These are phyloP conservation scores for Oscarella lobularis DNA, from an alignment of 37 sponge, comb jelly and placozoan genomes.

Conservation along the genomic window DNA sequence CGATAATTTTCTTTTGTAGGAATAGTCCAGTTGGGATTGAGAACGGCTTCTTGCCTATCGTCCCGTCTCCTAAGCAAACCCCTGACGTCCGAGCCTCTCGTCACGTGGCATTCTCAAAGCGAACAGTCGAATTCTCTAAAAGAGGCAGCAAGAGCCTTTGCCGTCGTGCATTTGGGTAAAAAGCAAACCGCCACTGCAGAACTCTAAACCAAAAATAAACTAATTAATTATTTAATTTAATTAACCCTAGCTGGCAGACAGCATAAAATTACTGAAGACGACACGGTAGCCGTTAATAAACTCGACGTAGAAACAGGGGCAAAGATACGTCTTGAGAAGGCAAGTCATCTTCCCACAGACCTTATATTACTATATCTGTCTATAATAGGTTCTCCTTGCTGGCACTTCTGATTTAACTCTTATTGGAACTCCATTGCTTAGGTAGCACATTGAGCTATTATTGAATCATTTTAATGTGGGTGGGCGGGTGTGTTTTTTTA, in stretches of 20 bases:
- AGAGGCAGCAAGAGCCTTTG: no score
- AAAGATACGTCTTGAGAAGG: not conserved
- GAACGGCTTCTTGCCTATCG: no score
- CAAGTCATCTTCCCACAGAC: not conserved
- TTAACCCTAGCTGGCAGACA: not conserved
- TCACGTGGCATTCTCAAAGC: no score
- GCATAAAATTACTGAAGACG: not conserved
- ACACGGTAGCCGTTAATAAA: not conserved
- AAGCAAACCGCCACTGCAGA: no score
- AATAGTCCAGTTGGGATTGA: no score
- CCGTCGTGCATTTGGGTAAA: no score
- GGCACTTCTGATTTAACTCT: conserved; percentile 35
- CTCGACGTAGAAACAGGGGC: not conserved
- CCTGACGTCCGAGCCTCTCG: no score
- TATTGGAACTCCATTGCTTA: conserved; percentile 56
- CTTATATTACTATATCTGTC: not conserved
- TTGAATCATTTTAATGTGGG: not conserved
- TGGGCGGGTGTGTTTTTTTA: conserved; percentile 11
- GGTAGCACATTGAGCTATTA: conserved; percentile 16
- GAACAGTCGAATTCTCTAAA: no score
- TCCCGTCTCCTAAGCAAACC: no score
- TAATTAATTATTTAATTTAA: not conserved
- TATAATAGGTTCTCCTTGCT: not conserved
- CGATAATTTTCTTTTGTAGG: no score
- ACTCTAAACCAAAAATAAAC: no score